A percentile compares a stretch with the other conserved stretches of the same genome.
These are phyloP conservation scores for Noctua janthina DNA, from an alignment of 2,888 invertebrate genomes.

Conservation along the genomic window DNA sequence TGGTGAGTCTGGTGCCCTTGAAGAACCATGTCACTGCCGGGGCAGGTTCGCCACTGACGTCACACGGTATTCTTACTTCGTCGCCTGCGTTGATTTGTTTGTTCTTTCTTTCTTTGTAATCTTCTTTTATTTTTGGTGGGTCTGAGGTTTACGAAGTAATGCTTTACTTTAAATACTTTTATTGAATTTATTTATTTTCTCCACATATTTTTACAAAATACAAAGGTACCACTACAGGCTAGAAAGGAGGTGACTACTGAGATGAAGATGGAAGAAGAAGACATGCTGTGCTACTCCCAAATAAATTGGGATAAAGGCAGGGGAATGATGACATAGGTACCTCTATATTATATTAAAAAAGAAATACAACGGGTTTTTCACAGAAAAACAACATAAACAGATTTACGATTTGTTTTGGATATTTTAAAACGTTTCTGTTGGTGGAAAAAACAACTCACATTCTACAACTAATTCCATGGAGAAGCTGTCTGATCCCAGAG, in stretches of 20 bases:
- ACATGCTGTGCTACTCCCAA: too few species aligned
- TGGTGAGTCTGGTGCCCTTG: conserved; percentile 59
- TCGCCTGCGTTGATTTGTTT: conserved; percentile 61
- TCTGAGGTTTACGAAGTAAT: conserved; percentile 60
- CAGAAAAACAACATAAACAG: background rate
- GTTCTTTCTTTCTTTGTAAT: background rate
- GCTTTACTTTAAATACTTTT: background rate
- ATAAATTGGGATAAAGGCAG: too few species aligned
- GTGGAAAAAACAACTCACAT: conserved; percentile 69
- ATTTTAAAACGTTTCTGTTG: background rate
- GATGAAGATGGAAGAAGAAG: too few species aligned
- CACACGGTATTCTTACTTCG: conserved; percentile 66
- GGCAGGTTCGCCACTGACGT: conserved; percentile 68
- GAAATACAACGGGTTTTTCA: background rate
- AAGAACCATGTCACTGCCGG: conserved; percentile 73
- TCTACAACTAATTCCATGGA: conserved; percentile 67
- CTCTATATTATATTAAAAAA: background rate
- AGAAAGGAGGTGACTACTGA: too few species aligned
- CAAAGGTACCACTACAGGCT: background rate
- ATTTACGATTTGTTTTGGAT: background rate
- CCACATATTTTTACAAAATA: background rate
- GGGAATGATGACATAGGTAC: too few species aligned
- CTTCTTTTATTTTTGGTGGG: conserved; percentile 68
- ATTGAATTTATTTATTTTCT: background rate
- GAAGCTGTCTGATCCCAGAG: conserved; percentile 66